Percentiles rank a stretch among this genome's conserved stretches.
Evolutionary conservation across 2,113 vertebrate species (phyloP).

Genomic region (Speoplatyrhinus poulsoni): DNA sequence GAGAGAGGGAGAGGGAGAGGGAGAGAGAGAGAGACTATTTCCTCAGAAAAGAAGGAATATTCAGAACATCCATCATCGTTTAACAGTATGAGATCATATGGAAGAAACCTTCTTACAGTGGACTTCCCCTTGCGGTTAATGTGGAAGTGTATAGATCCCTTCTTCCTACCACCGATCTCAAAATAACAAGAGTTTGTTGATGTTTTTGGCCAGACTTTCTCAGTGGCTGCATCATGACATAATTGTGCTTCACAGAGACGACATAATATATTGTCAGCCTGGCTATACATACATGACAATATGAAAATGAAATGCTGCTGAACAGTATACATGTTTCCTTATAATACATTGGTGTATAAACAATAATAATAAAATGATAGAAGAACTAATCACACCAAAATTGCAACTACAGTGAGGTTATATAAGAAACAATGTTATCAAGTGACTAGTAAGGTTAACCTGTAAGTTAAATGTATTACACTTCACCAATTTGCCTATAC

Average conservation of each 20-base stretch:
- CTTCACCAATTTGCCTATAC: too few relatives aligned
- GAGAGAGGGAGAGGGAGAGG: not conserved
- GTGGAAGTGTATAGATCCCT: not conserved
- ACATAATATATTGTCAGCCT: not conserved
- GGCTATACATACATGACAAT: slow-evolving; percentile 4
- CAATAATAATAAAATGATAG: too few relatives aligned
- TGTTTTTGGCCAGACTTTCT: not conserved
- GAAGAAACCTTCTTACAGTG: not conserved
- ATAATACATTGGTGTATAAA: too few relatives aligned
- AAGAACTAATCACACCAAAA: too few relatives aligned
- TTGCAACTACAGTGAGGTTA: too few relatives aligned
- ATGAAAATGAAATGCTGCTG: not conserved
- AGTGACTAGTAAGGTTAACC: too few relatives aligned
- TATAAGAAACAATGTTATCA: too few relatives aligned
- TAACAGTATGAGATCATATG: too few relatives aligned
- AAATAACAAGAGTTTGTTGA: not conserved
- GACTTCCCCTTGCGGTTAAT: not conserved
- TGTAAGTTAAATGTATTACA: too few relatives aligned
- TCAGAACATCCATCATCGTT: not conserved
- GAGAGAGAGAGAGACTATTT: not conserved
- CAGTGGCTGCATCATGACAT: not conserved
- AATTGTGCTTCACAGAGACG: not conserved
- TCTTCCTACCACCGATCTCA: not conserved
- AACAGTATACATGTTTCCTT: too few relatives aligned
- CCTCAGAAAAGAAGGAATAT: not conserved